Evolutionary conservation across 2,888 invertebrate species (phyloP).

Genomic region (Epinotia brunnichana): DNA sequence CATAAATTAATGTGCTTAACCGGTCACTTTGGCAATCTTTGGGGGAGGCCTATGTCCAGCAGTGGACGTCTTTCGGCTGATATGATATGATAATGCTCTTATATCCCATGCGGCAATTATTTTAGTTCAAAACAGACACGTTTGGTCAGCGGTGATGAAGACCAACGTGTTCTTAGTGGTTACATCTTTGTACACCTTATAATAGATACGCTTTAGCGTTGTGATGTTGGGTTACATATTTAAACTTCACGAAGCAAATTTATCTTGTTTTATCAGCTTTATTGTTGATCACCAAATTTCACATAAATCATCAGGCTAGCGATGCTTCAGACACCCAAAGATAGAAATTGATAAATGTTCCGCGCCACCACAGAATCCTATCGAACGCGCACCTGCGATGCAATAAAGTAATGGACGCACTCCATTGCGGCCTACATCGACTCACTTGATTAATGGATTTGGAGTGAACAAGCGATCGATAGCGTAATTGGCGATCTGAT

Average conservation of each 20-base stretch:
- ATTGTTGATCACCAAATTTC: conserved; percentile 6
- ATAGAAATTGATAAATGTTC: conserved; percentile 41
- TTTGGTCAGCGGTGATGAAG: too few relatives aligned
- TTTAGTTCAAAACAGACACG: too few relatives aligned
- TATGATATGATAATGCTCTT: too few relatives aligned
- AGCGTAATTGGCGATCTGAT: conserved; percentile 38
- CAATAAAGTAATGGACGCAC: conserved; percentile 45
- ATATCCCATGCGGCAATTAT: too few relatives aligned
- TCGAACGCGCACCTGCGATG: conserved; percentile 40
- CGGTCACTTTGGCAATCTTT: too few relatives aligned
- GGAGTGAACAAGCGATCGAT: conserved; percentile 41
- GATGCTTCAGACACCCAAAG: conserved; percentile 33
- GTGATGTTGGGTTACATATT: neutral
- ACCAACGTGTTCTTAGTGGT: too few relatives aligned
- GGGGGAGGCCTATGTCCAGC: too few relatives aligned
- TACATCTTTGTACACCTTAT: too few relatives aligned
- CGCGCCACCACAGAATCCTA: conserved; percentile 34
- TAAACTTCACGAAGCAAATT: neutral
- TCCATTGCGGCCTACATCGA: conserved; percentile 44
- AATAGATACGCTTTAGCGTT: too few relatives aligned
- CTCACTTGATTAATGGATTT: conserved; percentile 43
- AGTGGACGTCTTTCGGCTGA: too few relatives aligned
- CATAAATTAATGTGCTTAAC: too few relatives aligned
- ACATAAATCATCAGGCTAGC: conserved; percentile 31
- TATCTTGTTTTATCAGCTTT: neutral